A percentile compares a stretch with the other conserved stretches of the same genome.
phyloP scores from a whole-genome alignment of 2,113 vertebrate genomes.

The Cyanoliseus patagonus region DNA sequence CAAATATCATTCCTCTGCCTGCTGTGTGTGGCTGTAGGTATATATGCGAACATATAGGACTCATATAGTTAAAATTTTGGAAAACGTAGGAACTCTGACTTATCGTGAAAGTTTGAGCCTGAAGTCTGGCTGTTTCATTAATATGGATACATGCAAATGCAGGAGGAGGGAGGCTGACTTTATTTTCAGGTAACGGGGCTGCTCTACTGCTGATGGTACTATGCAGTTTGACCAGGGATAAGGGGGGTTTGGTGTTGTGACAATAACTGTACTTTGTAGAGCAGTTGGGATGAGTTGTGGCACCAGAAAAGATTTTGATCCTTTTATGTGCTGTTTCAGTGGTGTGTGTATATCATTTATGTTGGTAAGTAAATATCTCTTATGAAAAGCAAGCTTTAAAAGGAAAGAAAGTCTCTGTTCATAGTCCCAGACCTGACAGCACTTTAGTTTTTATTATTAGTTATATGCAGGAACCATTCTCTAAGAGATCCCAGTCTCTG shows the following conservation, averaged over 20 bases:
- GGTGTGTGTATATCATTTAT: not conserved
- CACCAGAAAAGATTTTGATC: not conserved
- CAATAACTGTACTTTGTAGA: not conserved
- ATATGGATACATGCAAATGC: not conserved
- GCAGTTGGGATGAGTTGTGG: not conserved
- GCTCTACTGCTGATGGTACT: not conserved
- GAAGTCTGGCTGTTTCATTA: not conserved
- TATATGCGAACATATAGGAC: not conserved
- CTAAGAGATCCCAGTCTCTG: not conserved
- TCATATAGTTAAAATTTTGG: not conserved
- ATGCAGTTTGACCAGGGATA: not conserved
- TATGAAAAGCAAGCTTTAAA: not conserved
- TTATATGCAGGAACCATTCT: constrained; percentile 2
- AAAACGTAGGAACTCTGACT: not conserved
- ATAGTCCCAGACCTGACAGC: not conserved
- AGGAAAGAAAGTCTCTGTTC: not conserved
- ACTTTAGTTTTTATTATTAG: not conserved
- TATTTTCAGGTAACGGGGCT: not conserved
- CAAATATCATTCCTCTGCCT: not conserved
- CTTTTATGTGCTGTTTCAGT: not conserved
- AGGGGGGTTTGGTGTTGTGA: not conserved
- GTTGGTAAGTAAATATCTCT: constrained; percentile 11
- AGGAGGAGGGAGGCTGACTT: not conserved
- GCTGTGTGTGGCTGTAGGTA: not conserved
- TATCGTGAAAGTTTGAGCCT: not conserved